phyloP scores from a whole-genome alignment of 2,888 invertebrate genomes.

The Caenorhabditis sulstoni region DNA sequence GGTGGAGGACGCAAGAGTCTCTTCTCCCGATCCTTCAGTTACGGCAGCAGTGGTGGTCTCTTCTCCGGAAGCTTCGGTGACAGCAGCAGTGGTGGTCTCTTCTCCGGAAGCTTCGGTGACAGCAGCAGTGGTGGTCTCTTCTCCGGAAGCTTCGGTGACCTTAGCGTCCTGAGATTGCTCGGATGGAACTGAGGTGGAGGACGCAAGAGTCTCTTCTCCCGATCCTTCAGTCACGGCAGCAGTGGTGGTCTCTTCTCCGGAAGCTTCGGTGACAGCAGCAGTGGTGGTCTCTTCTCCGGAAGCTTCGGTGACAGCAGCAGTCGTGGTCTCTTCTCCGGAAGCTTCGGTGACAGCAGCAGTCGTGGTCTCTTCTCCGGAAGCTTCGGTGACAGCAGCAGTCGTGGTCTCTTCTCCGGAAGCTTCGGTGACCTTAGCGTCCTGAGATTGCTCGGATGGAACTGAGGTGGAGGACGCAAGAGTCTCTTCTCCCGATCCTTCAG shows the following conservation, averaged over 20 bases:
- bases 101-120: constrained; percentile 7
- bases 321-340: constrained; percentile 35
- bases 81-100: constrained; percentile 27
- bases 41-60: constrained; percentile 23
- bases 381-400: constrained; percentile 23
- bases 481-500: no score
- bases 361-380: constrained; percentile 25
- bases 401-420: constrained; percentile 43
- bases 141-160: constrained; percentile 51
- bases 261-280: background rate
- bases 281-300: constrained; percentile 31
- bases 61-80: constrained; percentile 50
- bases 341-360: constrained; percentile 40
- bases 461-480: no score
- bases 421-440: no score
- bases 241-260: no score
- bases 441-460: no score
- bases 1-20: constrained; percentile 15
- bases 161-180: constrained; percentile 27
- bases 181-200: constrained; percentile 3
- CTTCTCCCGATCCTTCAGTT: constrained; percentile 7
- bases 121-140: constrained; percentile 17
- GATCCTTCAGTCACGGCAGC: no score
- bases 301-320: constrained; percentile 7
- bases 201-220: no score